Evolutionary conservation across 2,113 vertebrate genomes (phyloP).

Genomic region (Carassius carassius): DNA sequence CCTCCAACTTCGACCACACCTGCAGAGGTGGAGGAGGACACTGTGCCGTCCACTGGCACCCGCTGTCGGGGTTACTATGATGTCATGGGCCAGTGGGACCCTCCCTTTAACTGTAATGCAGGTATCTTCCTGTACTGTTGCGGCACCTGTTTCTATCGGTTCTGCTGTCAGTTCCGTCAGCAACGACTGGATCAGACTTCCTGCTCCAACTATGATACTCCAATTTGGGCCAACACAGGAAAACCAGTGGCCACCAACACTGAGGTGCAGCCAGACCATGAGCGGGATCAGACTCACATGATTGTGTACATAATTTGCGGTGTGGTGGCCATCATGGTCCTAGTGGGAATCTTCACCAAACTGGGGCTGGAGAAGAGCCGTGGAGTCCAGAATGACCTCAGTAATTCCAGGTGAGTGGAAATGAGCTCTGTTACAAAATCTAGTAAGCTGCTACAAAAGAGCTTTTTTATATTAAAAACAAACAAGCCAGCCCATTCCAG

Average conservation of each 20-base stretch:
- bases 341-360: conserved; percentile 91
- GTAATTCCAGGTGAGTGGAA: conserved; percentile 83
- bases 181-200: conserved; percentile 89
- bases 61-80: conserved; percentile 96
- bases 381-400: conserved; percentile 80
- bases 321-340: conserved; percentile 91
- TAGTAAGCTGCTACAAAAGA: neutral
- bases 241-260: conserved; percentile 82
- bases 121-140: conserved; percentile 93
- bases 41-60: conserved; percentile 73
- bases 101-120: conserved; percentile 95
- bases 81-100: conserved; percentile 98
- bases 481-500: no score
- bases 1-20: conserved; percentile 72
- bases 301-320: conserved; percentile 94
- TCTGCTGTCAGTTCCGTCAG: conserved; percentile 94
- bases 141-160: conserved; percentile 95
- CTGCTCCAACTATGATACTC: conserved; percentile 92
- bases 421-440: neutral
- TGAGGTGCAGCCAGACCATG: conserved; percentile 77
- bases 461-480: no score
- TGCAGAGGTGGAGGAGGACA: conserved; percentile 75
- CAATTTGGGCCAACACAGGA: conserved; percentile 89
- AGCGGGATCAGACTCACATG: conserved; percentile 87
- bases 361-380: conserved; percentile 87